Evolutionary conservation across 2,797 vertebrate genomes (phyloP).

Genomic region (Neosalanx taihuensis): DNA sequence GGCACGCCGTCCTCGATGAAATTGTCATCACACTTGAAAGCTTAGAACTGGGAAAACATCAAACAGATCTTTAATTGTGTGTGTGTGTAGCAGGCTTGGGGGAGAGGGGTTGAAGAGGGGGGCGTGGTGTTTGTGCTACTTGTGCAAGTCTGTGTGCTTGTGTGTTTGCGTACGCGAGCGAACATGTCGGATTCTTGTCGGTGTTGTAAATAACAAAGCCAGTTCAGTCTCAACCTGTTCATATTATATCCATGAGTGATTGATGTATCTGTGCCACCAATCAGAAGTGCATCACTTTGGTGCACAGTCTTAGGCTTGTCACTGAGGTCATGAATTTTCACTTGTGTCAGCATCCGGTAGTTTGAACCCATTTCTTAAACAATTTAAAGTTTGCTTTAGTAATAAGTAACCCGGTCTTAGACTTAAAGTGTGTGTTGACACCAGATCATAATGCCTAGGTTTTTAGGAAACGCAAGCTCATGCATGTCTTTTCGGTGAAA

Average conservation of each 20-base stretch:
- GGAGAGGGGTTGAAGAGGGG: conserved; percentile 18
- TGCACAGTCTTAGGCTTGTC: too few relatives aligned
- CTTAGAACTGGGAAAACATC: conserved; percentile 33
- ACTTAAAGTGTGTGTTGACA: neutral
- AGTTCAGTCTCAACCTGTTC: too few relatives aligned
- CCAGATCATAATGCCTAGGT: neutral
- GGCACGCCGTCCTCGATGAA: conserved; percentile 14
- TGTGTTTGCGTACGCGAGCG: conserved; percentile 11
- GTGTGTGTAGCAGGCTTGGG: conserved; percentile 7
- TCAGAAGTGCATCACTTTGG: too few relatives aligned
- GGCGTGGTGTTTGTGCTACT: conserved; percentile 29
- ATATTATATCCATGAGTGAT: too few relatives aligned
- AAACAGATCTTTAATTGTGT: conserved; percentile 29
- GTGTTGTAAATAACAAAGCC: neutral
- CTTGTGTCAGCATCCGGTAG: too few relatives aligned
- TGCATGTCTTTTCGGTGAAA: neutral
- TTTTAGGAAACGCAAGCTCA: neutral
- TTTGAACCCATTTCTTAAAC: too few relatives aligned
- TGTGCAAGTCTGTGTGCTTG: conserved; percentile 19
- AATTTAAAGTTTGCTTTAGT: neutral
- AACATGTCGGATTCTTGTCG: neutral
- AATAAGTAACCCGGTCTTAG: neutral
- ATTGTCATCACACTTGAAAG: conserved; percentile 20
- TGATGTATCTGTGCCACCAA: too few relatives aligned
- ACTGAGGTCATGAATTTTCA: too few relatives aligned